Conservation (phyloP, 2,113 vertebrate species). For the Neogobius melanostomus region DNA sequence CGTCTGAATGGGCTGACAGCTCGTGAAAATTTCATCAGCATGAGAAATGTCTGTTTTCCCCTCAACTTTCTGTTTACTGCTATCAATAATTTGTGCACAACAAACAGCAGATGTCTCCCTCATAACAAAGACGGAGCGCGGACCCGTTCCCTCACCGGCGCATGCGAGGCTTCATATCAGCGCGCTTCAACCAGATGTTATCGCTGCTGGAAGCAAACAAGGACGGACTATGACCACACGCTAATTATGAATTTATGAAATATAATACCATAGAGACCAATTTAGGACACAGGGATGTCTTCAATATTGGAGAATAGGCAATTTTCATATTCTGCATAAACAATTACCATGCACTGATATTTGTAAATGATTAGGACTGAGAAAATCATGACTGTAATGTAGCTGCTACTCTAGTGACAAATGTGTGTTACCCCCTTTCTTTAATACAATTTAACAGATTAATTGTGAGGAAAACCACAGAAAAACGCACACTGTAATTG, state of each 20-base stretch:
- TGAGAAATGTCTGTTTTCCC: constrained; percentile 62
- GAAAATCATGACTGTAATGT: too few relatives aligned
- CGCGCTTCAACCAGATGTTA: constrained; percentile 47
- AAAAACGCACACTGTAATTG: too few relatives aligned
- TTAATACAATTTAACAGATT: too few relatives aligned
- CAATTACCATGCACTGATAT: too few relatives aligned
- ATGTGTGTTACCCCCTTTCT: too few relatives aligned
- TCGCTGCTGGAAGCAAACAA: constrained; percentile 39
- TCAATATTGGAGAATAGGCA: neutral
- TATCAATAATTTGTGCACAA: constrained; percentile 72
- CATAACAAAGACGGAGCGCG: constrained; percentile 29
- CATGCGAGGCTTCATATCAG: neutral
- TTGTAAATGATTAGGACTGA: too few relatives aligned
- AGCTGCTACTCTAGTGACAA: too few relatives aligned
- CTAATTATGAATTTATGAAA: constrained; percentile 49
- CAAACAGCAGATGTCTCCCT: constrained; percentile 67
- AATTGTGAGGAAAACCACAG: too few relatives aligned
- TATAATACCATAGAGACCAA: constrained; percentile 28
- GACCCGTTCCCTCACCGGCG: constrained; percentile 13
- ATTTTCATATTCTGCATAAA: too few relatives aligned
- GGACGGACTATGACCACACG: constrained; percentile 45
- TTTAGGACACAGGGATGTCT: neutral
- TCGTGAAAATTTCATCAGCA: constrained; percentile 67
- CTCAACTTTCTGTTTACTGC: constrained; percentile 67
- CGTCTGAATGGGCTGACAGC: constrained; percentile 61